Percentiles rank a stretch among this genome's conserved stretches.
phyloP scores from a whole-genome alignment of 2,113 vertebrate genomes.

The Muscicapa adusta region DNA sequence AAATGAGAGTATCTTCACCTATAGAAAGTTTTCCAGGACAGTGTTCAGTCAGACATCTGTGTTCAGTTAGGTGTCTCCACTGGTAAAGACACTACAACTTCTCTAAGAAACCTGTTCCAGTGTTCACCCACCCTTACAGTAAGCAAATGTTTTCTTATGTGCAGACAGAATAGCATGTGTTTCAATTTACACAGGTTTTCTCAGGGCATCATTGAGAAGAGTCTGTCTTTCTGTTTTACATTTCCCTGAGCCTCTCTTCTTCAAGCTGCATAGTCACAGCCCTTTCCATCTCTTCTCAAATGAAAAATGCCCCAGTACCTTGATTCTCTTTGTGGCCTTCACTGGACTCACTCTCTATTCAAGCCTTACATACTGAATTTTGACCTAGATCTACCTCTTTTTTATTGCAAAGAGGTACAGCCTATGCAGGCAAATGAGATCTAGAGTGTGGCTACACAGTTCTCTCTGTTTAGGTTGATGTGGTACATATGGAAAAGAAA shows the following conservation, averaged over 20 bases:
- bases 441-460: fast-evolving
- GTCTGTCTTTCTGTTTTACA: background rate
- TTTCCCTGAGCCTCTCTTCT: background rate
- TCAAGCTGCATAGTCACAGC: background rate
- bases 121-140: background rate
- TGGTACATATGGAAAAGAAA: background rate
- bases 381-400: background rate
- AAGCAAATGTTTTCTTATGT: background rate
- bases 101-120: background rate
- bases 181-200: background rate
- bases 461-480: background rate
- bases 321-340: background rate
- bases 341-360: background rate
- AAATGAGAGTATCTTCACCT: background rate
- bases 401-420: background rate
- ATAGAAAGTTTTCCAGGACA: background rate
- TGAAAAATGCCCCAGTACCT: background rate
- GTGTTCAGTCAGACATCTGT: background rate
- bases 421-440: background rate
- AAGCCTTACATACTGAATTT: background rate
- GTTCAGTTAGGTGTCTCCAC: background rate
- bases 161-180: background rate
- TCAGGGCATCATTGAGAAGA: background rate
- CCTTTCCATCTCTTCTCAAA: background rate
- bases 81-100: background rate